Conservation (phyloP, 2,888 invertebrate genomes). For the Lithosia quadra region DNA sequence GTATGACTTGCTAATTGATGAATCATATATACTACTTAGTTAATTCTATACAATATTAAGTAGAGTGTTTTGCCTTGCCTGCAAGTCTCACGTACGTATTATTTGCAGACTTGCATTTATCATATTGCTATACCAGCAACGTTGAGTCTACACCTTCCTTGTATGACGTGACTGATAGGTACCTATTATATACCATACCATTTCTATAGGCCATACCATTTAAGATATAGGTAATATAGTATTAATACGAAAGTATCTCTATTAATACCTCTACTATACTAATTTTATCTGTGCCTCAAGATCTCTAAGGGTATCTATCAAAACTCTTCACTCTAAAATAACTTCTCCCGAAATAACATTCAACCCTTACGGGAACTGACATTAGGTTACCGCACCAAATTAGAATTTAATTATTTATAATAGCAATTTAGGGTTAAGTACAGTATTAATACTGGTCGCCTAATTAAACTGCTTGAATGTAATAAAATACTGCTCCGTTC, state of each 20-base stretch:
- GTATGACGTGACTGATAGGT: no score
- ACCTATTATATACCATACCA: no score
- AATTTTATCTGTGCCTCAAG: neutral
- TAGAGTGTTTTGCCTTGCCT: no score
- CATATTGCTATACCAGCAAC: no score
- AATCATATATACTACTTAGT: no score
- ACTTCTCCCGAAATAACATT: conserved; percentile 1
- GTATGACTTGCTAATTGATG: no score
- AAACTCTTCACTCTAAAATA: conserved; percentile 1
- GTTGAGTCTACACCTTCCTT: no score
- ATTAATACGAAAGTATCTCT: neutral
- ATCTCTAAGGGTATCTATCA: neutral
- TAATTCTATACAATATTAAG: no score
- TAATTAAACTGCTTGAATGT: conserved; percentile 63
- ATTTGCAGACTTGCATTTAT: no score
- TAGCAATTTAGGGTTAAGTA: conserved; percentile 23
- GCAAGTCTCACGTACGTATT: no score
- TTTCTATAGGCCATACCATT: no score
- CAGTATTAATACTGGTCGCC: conserved; percentile 2
- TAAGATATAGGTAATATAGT: no score
- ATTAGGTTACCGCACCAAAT: conserved; percentile 3
- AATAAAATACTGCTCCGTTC: conserved; percentile 55
- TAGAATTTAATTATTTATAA: conserved; percentile 18
- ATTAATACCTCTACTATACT: neutral
- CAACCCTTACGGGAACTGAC: neutral